Base-by-base conservation (phyloP, 2,113 vertebrate genomes). In the Emydocephalus ijimae region DNA sequence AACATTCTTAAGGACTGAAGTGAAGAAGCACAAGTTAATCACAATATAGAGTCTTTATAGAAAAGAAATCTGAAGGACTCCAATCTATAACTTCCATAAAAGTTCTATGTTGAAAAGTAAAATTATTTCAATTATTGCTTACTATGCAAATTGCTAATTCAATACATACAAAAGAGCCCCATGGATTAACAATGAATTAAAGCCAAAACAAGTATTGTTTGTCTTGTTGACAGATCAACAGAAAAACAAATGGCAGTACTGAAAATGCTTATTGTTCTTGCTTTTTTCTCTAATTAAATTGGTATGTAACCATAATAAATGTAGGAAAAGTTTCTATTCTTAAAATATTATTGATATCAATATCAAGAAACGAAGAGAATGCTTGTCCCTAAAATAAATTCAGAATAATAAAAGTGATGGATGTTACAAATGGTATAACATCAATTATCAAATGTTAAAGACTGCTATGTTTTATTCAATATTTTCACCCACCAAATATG, bases 261-360 rank as follows among this genome's bases (percentile, higher is more conserved):
- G 48, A 15, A 45, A 93, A 88, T n/a, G 94, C 4, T 23, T 91
- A 0, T 94, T 15, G 89, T 20, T 52, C 18, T 43, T 88, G 43
- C 64, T 34, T 56, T 89, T 56, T 92, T 92, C 61, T 81, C 34
- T 50, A 56, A 55, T 92, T 92, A 48, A 57, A 85, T 74, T 94
- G 90, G 87, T 45, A 87, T 2, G 56, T 0, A 0, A 23, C 43
- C 34, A 94, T 43, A 21, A 88, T 50, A 92, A 91, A 93, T 43
- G 39, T 39, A 74, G 0, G 94, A 18, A 9, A 54, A 50, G 48
- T 50, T 50, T 50, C 48, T 61, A 18, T 61, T 8, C 15, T 54
- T 74, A 74, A 69, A 61, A 69, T n/a, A 64, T 29, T n/a, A 64
- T n/a, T 69, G 57, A 21, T 48, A 61, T 24, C 9, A 10, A 7